Evolutionary conservation across 1,140 invertebrate species (phyloP), one percentile per base, ranked within the genome.

Genomic region (Drosophila arizonae): DNA sequence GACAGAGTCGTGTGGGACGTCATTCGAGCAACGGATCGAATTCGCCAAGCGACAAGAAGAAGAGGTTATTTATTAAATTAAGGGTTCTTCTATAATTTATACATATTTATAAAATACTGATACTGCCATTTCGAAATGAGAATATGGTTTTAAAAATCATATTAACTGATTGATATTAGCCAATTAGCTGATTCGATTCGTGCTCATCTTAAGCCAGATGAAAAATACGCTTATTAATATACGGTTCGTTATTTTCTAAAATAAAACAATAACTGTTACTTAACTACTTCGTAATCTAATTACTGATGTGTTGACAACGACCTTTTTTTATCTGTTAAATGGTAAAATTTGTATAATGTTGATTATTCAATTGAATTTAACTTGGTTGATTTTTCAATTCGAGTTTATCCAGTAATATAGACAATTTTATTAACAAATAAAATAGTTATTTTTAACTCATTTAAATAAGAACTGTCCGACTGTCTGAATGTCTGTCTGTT

Each of bases 31-130:
- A 84, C 46, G 84, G 84, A 61, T 89, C 84, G 0, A 77, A 74
- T 24, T 87, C 84, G 21, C 80, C 85, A 43, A 79, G 60, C 48
- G 73, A 76, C 43, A 73, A 79, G 93, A 93, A 71, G 50, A 86
- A 80, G 60, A 84, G 84, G 84, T 87, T 72, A 79, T 60, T 68
- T 51, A 60, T 72, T 41, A 66, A 28, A 63, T 61, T 75, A 71
- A 75, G 60, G 17, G 56, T 46, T 46, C 43, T 60, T 43, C 45
- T 17, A 54, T 65, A 71, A 24, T 24, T 24, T 48, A 66, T 51
- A 66, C 50, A 57, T 57, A 66, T 45, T n/a, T 41, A 50, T 65
- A 33, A 17, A 46, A 62, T 52, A 43, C 21, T 24, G 13, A 33
- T 33, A 33, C 30, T 28, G 13, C 50, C 24, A 51, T 39, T 39